Evolutionary conservation across 2,888 invertebrate genomes (phyloP).

Genomic region (Aphelenchoides bicaudatus): DNA sequence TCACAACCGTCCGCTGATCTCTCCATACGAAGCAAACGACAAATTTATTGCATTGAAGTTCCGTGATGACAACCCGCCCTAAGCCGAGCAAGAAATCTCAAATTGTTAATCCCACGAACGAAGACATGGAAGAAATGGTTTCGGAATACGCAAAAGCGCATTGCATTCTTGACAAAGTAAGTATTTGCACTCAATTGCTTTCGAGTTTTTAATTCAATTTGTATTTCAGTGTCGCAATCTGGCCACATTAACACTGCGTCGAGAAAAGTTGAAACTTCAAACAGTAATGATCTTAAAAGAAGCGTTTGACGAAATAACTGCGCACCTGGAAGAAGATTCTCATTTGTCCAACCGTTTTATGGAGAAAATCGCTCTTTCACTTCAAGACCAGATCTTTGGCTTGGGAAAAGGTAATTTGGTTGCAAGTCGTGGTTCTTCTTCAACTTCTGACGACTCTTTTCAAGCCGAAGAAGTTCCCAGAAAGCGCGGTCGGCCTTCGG

Average conservation of each 20-base stretch:
- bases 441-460: background rate
- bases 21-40: constrained; percentile 3
- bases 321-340: constrained; percentile 1
- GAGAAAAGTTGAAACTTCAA: constrained; percentile 11
- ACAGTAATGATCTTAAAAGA: background rate
- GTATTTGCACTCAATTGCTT: background rate
- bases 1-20: constrained; percentile 2
- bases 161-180: constrained; percentile 8
- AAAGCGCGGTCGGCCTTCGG: background rate
- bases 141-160: constrained; percentile 3
- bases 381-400: background rate
- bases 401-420: constrained; percentile 2
- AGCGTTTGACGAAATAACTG: constrained; percentile 12
- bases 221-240: constrained; percentile 17
- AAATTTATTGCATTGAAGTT: background rate
- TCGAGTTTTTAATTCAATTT: background rate
- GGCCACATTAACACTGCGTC: background rate
- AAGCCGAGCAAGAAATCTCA: background rate
- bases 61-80: background rate
- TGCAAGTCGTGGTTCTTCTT: background rate
- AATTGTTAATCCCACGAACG: background rate
- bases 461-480: no score
- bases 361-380: background rate
- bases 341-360: background rate
- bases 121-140: background rate